Percentiles rank a stretch among this genome's conserved stretches.
Evolutionary conservation across 2,797 vertebrate species (phyloP).

Genomic region (Neosalanx taihuensis): DNA sequence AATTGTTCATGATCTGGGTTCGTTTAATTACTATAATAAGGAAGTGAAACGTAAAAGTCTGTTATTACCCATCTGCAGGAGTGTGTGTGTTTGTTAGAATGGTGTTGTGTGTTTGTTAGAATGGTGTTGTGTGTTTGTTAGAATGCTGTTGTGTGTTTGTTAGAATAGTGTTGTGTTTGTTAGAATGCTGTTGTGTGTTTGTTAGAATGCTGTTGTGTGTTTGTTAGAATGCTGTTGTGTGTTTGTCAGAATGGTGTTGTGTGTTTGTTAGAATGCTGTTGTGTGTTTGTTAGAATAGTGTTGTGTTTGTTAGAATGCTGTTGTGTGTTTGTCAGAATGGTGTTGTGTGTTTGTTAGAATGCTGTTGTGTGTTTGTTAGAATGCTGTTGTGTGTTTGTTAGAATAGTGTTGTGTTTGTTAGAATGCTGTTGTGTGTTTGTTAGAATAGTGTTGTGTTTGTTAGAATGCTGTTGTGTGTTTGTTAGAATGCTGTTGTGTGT

Average conservation of each 20-base stretch:
- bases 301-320: neutral
- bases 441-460: neutral
- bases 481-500: neutral
- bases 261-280: neutral
- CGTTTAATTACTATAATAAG: conserved; percentile 35
- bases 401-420: too few species aligned
- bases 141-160: neutral
- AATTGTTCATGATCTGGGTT: conserved; percentile 20
- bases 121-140: conserved; percentile 7
- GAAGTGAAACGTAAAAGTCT: neutral
- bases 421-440: neutral
- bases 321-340: neutral
- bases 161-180: neutral
- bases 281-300: conserved; percentile 4
- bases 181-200: conserved; percentile 1
- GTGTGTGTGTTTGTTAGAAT: neutral
- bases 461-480: conserved; percentile 1
- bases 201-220: conserved; percentile 1
- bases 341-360: neutral
- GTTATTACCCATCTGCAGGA: conserved; percentile 1
- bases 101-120: neutral
- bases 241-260: conserved; percentile 6
- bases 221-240: conserved; percentile 1
- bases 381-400: neutral
- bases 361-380: conserved; percentile 3